Evolutionary conservation across 1,140 invertebrate genomes (phyloP).

Genomic region (Panagrolaimus sp.): DNA sequence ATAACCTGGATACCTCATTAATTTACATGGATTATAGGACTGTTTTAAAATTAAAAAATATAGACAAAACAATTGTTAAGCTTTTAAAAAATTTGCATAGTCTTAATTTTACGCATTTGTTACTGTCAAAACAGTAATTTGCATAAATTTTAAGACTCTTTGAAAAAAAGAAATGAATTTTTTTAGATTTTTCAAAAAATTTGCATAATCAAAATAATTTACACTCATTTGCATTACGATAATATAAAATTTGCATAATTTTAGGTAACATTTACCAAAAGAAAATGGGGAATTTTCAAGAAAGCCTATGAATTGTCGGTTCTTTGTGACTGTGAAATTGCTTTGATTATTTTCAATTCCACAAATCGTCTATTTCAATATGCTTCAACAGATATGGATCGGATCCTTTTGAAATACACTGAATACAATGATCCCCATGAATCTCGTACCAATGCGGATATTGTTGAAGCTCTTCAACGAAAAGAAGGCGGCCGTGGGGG

Average conservation of each 20-base stretch:
- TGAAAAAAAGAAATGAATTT: not conserved
- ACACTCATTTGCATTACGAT: not conserved
- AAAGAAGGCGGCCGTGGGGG: slow-evolving; percentile 52
- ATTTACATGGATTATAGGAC: too few species aligned
- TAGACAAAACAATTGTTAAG: too few species aligned
- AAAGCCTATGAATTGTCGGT: slow-evolving; percentile 98
- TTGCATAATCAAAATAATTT: slow-evolving; percentile 16
- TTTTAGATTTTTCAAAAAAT: slow-evolving; percentile 1
- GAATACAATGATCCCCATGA: slow-evolving; percentile 99
- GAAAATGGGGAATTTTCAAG: slow-evolving; percentile 99
- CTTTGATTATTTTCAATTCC: slow-evolving; percentile 97
- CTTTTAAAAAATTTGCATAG: not conserved
- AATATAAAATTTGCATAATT: slow-evolving; percentile 20
- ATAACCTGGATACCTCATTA: too few species aligned
- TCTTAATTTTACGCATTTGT: not conserved
- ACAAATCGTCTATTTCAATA: slow-evolving; percentile 88
- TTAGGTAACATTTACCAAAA: slow-evolving; percentile 98
- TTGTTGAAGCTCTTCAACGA: slow-evolving; percentile 75
- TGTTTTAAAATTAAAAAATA: too few species aligned
- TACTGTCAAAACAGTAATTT: slow-evolving; percentile 13
- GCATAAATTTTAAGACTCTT: slow-evolving; percentile 2
- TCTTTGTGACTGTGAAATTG: slow-evolving; percentile 98
- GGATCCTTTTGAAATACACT: slow-evolving; percentile 97
- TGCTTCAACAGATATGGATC: slow-evolving; percentile 94
- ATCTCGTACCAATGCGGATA: slow-evolving; percentile 98